Evolutionary conservation across 2,888 invertebrate species (phyloP).

Genomic region (Drosophila anomalata): DNA sequence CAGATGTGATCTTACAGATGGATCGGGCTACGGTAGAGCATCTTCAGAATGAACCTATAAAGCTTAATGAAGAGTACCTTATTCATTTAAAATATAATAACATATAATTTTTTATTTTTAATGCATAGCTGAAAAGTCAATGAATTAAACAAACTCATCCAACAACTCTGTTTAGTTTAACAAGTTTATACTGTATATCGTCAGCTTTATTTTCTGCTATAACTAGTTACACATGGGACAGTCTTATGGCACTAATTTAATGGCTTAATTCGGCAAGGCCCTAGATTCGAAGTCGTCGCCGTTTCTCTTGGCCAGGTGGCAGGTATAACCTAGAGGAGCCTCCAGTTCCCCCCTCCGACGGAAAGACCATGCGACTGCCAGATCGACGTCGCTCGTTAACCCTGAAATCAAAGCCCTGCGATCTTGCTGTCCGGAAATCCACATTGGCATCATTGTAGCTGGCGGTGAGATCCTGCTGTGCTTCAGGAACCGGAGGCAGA

Average conservation of each 20-base stretch:
- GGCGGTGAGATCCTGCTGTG: conserved; percentile 56
- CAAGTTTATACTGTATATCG: conserved; percentile 9
- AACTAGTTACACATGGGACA: conserved; percentile 46
- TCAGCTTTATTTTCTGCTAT: conserved; percentile 54
- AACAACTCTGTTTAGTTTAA: background rate
- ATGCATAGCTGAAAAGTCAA: background rate
- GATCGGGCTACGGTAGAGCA: conserved; percentile 10
- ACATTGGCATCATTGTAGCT: conserved; percentile 34
- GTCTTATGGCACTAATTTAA: conserved; percentile 62
- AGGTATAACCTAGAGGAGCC: conserved; percentile 35
- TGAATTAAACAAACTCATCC: too few species aligned
- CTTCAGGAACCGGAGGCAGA: conserved; percentile 57
- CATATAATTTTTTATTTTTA: too few species aligned
- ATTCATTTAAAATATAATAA: too few species aligned
- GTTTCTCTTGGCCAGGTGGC: conserved; percentile 38
- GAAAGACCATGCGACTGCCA: conserved; percentile 59
- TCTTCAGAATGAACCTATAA: background rate
- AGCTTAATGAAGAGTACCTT: background rate
- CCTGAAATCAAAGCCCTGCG: conserved; percentile 49
- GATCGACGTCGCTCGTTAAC: conserved; percentile 57
- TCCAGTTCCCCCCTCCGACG: conserved; percentile 29
- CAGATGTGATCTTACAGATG: conserved; percentile 16
- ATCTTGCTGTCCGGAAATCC: conserved; percentile 57
- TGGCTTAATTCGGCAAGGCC: conserved; percentile 56
- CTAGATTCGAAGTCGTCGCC: conserved; percentile 37